These are phyloP conservation scores for Atta colombica DNA, from an alignment of 1,140 invertebrate species.

Conservation along the genomic window DNA sequence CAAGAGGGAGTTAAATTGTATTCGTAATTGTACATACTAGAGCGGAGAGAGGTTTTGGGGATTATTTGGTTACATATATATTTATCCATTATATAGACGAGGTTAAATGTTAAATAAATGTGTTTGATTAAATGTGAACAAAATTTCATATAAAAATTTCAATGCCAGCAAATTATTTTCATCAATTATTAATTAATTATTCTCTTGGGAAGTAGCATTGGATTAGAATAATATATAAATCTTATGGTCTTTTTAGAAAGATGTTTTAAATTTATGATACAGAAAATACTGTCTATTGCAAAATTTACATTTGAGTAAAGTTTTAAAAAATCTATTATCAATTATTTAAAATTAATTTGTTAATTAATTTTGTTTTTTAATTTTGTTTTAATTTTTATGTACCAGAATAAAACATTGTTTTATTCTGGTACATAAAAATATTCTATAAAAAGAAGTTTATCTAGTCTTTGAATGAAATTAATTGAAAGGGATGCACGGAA, in stretches of 20 bases:
- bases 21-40: slow-evolving; percentile 1
- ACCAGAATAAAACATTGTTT: too few species aligned
- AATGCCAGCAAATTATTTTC: background rate
- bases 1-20: background rate
- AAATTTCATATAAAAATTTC: background rate
- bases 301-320: background rate
- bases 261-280: background rate
- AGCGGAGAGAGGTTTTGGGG: background rate
- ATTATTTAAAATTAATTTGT: slow-evolving; percentile 10
- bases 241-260: background rate
- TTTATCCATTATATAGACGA: background rate
- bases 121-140: background rate
- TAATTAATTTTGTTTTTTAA: too few species aligned
- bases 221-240: background rate
- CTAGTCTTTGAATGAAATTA: background rate
- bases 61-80: slow-evolving; percentile 2
- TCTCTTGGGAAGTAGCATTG: background rate
- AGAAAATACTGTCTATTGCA: background rate
- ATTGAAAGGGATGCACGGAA: background rate
- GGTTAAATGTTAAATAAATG: slow-evolving; percentile 3
- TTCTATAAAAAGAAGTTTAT: background rate
- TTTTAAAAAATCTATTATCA: background rate
- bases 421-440: background rate
- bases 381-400: too few species aligned
- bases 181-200: background rate